These are phyloP conservation scores for Gopherus flavomarginatus DNA, from an alignment of 2,113 vertebrate species.

Conservation along the genomic window DNA sequence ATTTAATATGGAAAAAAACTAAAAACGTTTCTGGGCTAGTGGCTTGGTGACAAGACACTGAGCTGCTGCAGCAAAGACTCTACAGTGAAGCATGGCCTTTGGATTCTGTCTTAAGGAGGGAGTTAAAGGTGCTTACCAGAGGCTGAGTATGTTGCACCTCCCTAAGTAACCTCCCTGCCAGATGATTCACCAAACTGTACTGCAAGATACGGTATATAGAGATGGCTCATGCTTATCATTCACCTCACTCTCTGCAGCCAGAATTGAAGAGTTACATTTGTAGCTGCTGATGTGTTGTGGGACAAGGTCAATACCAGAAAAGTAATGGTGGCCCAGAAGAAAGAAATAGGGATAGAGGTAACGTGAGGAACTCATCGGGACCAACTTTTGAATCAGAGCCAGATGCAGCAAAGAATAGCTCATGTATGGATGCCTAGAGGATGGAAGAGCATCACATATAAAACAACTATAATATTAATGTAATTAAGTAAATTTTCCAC, in stretches of 20 bases:
- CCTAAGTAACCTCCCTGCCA: not conserved
- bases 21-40: constrained; percentile 19
- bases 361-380: not conserved
- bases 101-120: not conserved
- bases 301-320: not conserved
- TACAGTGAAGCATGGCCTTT: not conserved
- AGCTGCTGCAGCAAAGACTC: constrained; percentile 30
- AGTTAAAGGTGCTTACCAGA: not conserved
- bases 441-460: not conserved
- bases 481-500: not conserved
- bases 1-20: constrained; percentile 57
- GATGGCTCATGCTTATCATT: not conserved
- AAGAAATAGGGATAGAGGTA: not conserved
- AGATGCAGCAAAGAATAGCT: not conserved
- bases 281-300: not conserved
- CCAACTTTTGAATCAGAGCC: not conserved
- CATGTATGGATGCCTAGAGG: not conserved
- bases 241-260: not conserved
- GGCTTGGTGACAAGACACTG: constrained; percentile 43
- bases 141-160: not conserved
- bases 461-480: not conserved
- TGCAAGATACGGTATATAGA: not conserved
- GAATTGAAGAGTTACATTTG: not conserved
- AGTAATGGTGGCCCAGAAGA: not conserved
- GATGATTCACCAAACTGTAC: not conserved